Percentiles rank a stretch among this genome's conserved stretches.
These are phyloP conservation scores for Prinia subflava DNA, from an alignment of 2,113 vertebrate genomes.

Conservation along the genomic window DNA sequence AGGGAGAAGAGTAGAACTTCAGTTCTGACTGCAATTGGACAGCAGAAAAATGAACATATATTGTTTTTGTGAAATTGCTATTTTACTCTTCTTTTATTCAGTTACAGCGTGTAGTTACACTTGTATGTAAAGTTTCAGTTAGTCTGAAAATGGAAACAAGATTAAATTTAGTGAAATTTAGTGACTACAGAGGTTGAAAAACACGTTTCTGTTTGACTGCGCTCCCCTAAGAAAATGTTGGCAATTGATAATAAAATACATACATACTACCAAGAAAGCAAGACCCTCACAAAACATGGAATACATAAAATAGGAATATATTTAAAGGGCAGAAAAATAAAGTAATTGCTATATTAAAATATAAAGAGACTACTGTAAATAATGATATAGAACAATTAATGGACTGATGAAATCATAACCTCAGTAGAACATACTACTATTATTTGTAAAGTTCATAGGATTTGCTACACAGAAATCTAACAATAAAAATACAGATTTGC, in stretches of 20 bases:
- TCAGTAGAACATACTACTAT: neutral
- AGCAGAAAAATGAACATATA: neutral
- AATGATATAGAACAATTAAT: neutral
- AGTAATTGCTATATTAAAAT: neutral
- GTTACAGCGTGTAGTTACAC: neutral
- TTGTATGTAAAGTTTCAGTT: neutral
- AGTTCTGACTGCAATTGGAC: neutral
- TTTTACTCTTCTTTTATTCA: neutral
- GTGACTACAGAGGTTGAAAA: neutral
- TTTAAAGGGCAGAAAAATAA: neutral
- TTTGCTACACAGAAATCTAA: neutral
- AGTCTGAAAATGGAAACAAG: neutral
- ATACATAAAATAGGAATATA: neutral
- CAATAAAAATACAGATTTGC: neutral
- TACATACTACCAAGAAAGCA: neutral
- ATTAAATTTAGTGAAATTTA: neutral
- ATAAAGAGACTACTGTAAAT: neutral
- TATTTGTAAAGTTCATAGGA: neutral
- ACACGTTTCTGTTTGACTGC: neutral
- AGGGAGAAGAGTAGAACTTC: neutral
- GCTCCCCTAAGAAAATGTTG: neutral
- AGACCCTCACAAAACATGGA: neutral
- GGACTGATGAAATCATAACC: neutral
- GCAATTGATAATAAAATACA: neutral
- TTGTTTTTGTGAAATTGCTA: neutral